Conservation (phyloP, 1,140 invertebrate genomes). For the Drosophila lowei region DNA sequence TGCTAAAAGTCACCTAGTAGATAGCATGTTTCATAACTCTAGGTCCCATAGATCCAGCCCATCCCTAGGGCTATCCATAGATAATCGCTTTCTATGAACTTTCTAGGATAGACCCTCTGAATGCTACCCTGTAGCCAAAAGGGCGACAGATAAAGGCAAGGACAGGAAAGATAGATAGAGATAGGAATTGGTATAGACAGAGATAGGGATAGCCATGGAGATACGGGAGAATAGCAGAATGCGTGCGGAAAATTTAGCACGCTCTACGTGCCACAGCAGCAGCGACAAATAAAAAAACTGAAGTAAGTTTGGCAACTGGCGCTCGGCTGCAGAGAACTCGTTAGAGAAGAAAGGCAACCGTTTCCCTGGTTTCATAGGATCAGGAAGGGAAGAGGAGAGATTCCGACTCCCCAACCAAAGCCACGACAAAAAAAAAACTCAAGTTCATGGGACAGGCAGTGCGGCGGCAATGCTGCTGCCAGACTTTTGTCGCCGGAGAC, state of each 20-base stretch:
- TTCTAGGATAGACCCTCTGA: too few species aligned
- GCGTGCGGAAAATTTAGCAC: slow-evolving; percentile 77
- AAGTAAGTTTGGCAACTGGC: slow-evolving; percentile 74
- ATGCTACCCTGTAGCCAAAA: too few species aligned
- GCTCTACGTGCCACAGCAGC: slow-evolving; percentile 32
- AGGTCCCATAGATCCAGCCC: too few species aligned
- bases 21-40: too few species aligned
- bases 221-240: slow-evolving; percentile 48
- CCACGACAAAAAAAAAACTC: slow-evolving; percentile 5
- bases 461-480: slow-evolving; percentile 61
- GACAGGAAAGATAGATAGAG: neutral
- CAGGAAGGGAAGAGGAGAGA: neutral
- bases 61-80: too few species aligned
- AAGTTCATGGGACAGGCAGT: slow-evolving; percentile 56
- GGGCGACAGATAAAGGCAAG: too few species aligned
- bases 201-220: slow-evolving; percentile 1
- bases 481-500: slow-evolving; percentile 26
- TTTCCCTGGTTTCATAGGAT: slow-evolving; percentile 56
- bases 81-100: too few species aligned
- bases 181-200: neutral
- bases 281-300: slow-evolving; percentile 71
- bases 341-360: too few species aligned
- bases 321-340: too few species aligned
- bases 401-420: slow-evolving; percentile 1
- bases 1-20: too few species aligned